A percentile compares a stretch with the other conserved stretches of the same genome.
Conservation (phyloP, 2,113 vertebrate species). For the Labeo catla region DNA sequence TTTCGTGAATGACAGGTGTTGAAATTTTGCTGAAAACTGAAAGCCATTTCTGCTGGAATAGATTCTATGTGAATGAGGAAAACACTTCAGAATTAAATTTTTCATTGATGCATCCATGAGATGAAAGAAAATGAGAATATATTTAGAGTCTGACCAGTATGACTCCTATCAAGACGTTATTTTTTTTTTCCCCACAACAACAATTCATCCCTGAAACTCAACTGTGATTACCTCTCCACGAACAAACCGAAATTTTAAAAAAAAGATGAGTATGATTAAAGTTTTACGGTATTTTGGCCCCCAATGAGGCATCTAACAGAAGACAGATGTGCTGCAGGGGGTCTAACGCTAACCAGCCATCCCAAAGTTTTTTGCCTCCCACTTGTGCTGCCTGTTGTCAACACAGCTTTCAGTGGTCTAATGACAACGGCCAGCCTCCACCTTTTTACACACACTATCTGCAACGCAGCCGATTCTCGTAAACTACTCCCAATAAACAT, state of each 20-base stretch:
- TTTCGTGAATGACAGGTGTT: not conserved
- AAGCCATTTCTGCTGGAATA: not conserved
- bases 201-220: constrained; percentile 45
- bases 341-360: constrained; percentile 54
- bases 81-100: constrained; percentile 1
- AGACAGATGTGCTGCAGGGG: constrained; percentile 57
- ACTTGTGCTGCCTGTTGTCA: constrained; percentile 48
- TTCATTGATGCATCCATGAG: constrained; percentile 14
- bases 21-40: not conserved
- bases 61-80: constrained; percentile 15
- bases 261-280: constrained; percentile 51
- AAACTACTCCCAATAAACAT: constrained; percentile 32
- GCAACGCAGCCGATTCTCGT: not conserved
- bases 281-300: constrained; percentile 58
- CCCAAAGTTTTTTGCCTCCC: constrained; percentile 9
- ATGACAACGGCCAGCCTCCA: not conserved
- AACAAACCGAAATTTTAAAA: constrained; percentile 55
- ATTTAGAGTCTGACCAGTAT: not conserved
- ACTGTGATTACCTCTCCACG: constrained; percentile 53
- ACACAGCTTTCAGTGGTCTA: constrained; percentile 24
- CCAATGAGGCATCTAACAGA: constrained; percentile 55
- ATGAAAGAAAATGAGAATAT: constrained; percentile 26
- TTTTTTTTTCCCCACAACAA: constrained; percentile 43
- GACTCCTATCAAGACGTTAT: constrained; percentile 38
- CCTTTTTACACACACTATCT: constrained; percentile 13